Percentiles rank a stretch among this genome's conserved stretches.
Conservation (phyloP, 2,797 vertebrate genomes). For the Fundulus diaphanus region DNA sequence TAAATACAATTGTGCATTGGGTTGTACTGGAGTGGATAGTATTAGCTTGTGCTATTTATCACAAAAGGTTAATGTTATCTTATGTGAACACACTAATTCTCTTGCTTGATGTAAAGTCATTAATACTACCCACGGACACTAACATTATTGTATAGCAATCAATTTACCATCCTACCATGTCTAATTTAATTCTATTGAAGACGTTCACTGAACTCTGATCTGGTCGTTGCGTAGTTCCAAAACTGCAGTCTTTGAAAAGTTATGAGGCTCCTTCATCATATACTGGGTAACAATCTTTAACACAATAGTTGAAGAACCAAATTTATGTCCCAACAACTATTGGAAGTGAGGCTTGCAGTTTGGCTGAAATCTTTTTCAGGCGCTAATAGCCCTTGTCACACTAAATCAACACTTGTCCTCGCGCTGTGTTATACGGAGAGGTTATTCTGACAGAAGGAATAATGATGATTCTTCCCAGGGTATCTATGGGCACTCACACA, state of each 20-base stretch:
- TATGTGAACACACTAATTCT: neutral
- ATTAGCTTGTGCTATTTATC: neutral
- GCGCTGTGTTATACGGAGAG: constrained; percentile 27
- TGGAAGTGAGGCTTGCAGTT: neutral
- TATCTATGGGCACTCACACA: constrained; percentile 45
- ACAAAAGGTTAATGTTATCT: neutral
- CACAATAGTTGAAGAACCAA: too few relatives aligned
- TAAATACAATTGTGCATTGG: neutral
- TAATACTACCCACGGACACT: neutral
- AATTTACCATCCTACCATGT: neutral
- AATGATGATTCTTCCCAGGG: constrained; percentile 44
- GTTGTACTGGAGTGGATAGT: neutral
- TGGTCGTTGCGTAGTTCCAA: neutral
- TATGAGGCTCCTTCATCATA: too few relatives aligned
- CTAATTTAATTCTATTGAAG: neutral
- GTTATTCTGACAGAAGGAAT: constrained; percentile 33
- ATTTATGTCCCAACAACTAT: neutral
- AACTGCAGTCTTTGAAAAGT: too few relatives aligned
- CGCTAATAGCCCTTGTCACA: neutral
- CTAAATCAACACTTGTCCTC: neutral
- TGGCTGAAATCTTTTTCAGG: neutral
- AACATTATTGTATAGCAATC: neutral
- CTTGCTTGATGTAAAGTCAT: neutral
- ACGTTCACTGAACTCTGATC: neutral
- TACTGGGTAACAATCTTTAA: too few relatives aligned